These are phyloP conservation scores for Polymixis flavicincta DNA, from an alignment of 2,888 invertebrate species.

Conservation along the genomic window DNA sequence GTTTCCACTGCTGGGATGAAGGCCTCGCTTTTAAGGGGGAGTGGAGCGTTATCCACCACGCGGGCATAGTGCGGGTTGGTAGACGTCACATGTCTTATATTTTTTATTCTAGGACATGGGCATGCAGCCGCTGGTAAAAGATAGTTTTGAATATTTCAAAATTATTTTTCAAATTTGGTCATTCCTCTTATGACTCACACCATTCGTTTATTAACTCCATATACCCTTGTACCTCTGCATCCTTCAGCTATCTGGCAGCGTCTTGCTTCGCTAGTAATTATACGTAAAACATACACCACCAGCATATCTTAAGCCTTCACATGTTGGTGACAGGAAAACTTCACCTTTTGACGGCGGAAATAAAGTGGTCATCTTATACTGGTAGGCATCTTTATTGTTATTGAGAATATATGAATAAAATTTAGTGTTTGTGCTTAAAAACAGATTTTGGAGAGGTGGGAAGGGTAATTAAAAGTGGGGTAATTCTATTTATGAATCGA, in stretches of 20 bases:
- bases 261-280: constrained; percentile 53
- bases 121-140: too few relatives aligned
- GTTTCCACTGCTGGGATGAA: too few relatives aligned
- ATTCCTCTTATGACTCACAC: constrained; percentile 28
- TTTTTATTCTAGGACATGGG: too few relatives aligned
- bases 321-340: constrained; percentile 23
- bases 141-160: too few relatives aligned
- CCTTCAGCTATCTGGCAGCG: constrained; percentile 44
- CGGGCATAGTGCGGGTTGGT: too few relatives aligned
- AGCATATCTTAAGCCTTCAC: constrained; percentile 35
- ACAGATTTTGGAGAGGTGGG: constrained; percentile 17
- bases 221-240: constrained; percentile 53
- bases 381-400: constrained; percentile 48
- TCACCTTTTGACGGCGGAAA: neutral
- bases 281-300: constrained; percentile 44
- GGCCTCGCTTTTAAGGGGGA: too few relatives aligned
- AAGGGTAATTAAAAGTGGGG: constrained; percentile 7
- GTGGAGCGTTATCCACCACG: too few relatives aligned
- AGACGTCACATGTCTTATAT: too few relatives aligned
- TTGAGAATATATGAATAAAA: constrained; percentile 41
- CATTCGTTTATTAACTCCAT: constrained; percentile 52
- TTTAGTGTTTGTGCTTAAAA: constrained; percentile 35
- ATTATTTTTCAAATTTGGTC: neutral
- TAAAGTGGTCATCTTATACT: constrained; percentile 27
- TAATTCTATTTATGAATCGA: constrained; percentile 4